Percentiles rank a stretch among this genome's conserved stretches.
phyloP scores from a whole-genome alignment of 2,113 vertebrate genomes.

The Epinephelus lanceolatus region DNA sequence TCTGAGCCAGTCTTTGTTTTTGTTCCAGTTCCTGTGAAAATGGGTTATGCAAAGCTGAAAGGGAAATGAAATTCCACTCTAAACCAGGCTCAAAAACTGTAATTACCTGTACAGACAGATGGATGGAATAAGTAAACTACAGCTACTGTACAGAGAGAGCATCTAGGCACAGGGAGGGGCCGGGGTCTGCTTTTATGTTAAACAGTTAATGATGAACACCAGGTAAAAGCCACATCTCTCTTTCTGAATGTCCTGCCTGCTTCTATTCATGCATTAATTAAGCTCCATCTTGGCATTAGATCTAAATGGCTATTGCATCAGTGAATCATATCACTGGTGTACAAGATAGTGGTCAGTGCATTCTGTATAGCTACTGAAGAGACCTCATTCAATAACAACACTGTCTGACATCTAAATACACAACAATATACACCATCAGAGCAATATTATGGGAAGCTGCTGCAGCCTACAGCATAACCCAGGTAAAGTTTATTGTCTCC shows the following conservation, averaged over 20 bases:
- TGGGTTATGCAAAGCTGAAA: constrained; percentile 58
- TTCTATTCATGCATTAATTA: constrained; percentile 39
- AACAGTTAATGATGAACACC: constrained; percentile 30
- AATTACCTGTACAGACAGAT: constrained; percentile 61
- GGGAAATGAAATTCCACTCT: constrained; percentile 49
- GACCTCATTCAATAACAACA: constrained; percentile 41
- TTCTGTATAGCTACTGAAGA: constrained; percentile 48
- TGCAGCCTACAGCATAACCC: constrained; percentile 32
- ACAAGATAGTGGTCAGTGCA: constrained; percentile 23
- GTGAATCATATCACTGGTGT: constrained; percentile 50
- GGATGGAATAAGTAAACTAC: constrained; percentile 46
- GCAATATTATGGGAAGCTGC: constrained; percentile 48
- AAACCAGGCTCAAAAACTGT: constrained; percentile 46
- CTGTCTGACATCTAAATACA: constrained; percentile 58
- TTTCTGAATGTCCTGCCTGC: constrained; percentile 23
- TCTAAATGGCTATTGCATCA: constrained; percentile 66
- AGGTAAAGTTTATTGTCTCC: constrained; percentile 57
- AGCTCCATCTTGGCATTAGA: constrained; percentile 35
- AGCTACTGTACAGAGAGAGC: constrained; percentile 24
- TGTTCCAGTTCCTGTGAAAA: constrained; percentile 55
- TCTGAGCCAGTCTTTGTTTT: constrained; percentile 64
- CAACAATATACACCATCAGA: constrained; percentile 36
- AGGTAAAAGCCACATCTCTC: constrained; percentile 30
- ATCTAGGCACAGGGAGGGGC: constrained; percentile 20
- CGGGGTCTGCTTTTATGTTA: constrained; percentile 36